These are phyloP conservation scores for Trissoscelio sp. DNA, from an alignment of 2,888 invertebrate genomes.

Conservation along the genomic window DNA sequence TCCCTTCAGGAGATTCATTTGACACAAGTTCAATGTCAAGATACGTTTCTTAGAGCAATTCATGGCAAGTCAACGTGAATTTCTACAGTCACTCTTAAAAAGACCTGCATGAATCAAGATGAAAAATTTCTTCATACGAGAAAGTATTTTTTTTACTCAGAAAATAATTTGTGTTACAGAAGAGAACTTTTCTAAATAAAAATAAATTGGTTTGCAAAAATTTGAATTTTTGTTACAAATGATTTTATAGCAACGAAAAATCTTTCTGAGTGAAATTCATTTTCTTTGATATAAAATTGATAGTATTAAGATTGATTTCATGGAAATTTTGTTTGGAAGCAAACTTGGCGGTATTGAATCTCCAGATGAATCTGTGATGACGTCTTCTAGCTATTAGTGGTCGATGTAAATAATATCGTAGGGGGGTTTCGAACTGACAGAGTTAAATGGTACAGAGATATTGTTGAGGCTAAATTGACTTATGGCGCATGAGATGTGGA, in stretches of 20 bases:
- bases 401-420: constrained; percentile 13
- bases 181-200: no score
- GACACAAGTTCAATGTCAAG: constrained; percentile 21
- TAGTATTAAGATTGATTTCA: no score
- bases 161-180: no score
- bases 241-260: no score
- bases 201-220: no score
- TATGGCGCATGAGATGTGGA: neutral
- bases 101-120: neutral
- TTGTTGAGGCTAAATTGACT: constrained; percentile 25
- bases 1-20: constrained; percentile 3
- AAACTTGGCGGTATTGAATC: constrained; percentile 1
- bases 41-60: neutral
- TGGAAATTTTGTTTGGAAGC: neutral
- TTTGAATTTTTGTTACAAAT: no score
- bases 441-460: constrained; percentile 34
- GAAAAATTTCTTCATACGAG: no score
- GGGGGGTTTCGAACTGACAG: neutral
- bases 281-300: no score
- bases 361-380: constrained; percentile 4
- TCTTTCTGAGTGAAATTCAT: no score
- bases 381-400: constrained; percentile 13
- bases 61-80: constrained; percentile 5
- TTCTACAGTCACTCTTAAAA: neutral
- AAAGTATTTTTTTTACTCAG: no score